Evolutionary conservation across 2,888 invertebrate genomes (phyloP).

Genomic region (Dicranocentrus wangi): DNA sequence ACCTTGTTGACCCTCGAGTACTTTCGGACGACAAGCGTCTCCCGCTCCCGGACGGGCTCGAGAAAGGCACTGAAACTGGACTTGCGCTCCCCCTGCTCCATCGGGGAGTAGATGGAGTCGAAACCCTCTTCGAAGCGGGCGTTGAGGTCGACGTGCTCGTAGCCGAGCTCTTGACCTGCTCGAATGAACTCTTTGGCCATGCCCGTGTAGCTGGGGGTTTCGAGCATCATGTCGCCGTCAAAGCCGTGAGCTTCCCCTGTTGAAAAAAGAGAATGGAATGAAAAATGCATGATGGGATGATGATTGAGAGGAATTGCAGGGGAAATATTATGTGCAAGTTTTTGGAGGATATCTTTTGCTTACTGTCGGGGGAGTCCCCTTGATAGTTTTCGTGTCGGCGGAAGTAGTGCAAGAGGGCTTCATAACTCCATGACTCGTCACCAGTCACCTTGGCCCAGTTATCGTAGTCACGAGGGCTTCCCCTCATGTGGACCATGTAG

Average conservation of each 20-base stretch:
- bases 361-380: constrained; percentile 55
- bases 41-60: constrained; percentile 59
- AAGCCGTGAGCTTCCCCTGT: constrained; percentile 64
- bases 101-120: constrained; percentile 64
- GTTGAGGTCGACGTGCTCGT: constrained; percentile 68
- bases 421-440: constrained; percentile 64
- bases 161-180: constrained; percentile 67
- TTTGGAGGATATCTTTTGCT: neutral
- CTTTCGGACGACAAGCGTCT: constrained; percentile 63
- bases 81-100: constrained; percentile 63
- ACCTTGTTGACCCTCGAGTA: constrained; percentile 67
- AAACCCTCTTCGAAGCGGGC: constrained; percentile 69
- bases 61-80: constrained; percentile 61
- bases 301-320: neutral
- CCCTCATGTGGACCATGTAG: constrained; percentile 61
- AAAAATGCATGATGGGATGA: neutral
- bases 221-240: constrained; percentile 62
- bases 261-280: neutral
- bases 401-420: constrained; percentile 63
- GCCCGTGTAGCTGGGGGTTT: constrained; percentile 64
- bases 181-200: constrained; percentile 67
- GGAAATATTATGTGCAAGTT: neutral
- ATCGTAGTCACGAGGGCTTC: constrained; percentile 61
- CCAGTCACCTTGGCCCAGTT: constrained; percentile 65
- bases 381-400: constrained; percentile 65